A percentile compares a stretch with the other conserved stretches of the same genome.
These are phyloP conservation scores for Clamator glandarius DNA, from an alignment of 2,797 vertebrate species.

Conservation along the genomic window DNA sequence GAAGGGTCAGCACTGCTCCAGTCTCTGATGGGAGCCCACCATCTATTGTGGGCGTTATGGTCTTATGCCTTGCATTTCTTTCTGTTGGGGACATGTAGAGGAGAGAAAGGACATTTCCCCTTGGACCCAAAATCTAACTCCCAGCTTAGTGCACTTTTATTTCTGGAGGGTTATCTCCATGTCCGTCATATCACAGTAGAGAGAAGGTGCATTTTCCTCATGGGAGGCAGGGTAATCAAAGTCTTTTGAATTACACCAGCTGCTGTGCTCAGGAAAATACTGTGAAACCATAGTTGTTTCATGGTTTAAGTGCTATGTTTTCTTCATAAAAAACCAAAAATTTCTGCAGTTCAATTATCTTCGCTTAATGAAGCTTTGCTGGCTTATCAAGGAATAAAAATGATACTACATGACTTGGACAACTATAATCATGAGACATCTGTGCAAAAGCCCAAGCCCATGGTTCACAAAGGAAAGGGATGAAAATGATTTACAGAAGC, in stretches of 20 bases:
- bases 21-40: not conserved
- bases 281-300: not conserved
- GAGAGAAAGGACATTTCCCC: not conserved
- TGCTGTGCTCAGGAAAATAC: not conserved
- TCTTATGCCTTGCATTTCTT: not conserved
- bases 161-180: not conserved
- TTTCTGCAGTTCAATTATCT: not conserved
- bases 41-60: accelerated
- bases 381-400: not conserved
- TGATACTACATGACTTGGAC: not conserved
- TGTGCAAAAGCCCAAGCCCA: not conserved
- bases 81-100: not conserved
- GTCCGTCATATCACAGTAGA: not conserved
- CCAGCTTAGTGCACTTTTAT: not conserved
- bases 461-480: not conserved
- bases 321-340: not conserved
- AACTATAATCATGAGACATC: not conserved
- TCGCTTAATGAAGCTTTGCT: not conserved
- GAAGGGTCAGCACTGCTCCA: not conserved
- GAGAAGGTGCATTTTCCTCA: not conserved
- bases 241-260: not conserved
- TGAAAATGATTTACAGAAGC: slow-evolving; percentile 32
- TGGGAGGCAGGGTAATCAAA: not conserved
- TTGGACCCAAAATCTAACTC: not conserved
- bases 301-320: not conserved